Percentiles rank a stretch among this genome's conserved stretches.
These are phyloP conservation scores for Telenomus remus DNA, from an alignment of 1,140 invertebrate species.

Conservation along the genomic window DNA sequence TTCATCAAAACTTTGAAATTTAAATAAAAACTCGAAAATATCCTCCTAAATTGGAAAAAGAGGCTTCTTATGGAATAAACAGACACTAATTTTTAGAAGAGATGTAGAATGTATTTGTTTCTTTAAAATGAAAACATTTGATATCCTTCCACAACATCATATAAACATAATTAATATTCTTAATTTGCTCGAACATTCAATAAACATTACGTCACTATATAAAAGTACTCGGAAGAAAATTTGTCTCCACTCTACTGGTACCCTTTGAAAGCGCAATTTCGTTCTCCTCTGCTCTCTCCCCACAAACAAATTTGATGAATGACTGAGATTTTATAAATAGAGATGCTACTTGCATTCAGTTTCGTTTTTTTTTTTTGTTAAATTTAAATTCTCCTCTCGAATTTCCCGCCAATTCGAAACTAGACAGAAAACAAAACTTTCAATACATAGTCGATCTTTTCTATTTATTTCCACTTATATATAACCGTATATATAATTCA, in stretches of 20 bases:
- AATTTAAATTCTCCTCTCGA: background rate
- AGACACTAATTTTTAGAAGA: conserved; percentile 27
- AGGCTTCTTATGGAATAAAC: too few relatives aligned
- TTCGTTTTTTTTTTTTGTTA: conserved; percentile 1
- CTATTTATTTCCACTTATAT: conserved; percentile 62
- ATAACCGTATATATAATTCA: conserved; percentile 49
- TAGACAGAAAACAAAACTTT: too few relatives aligned
- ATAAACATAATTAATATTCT: conserved; percentile 52
- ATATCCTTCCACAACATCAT: conserved; percentile 47
- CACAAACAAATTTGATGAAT: conserved; percentile 14
- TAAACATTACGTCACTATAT: conserved; percentile 45
- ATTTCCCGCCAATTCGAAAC: background rate
- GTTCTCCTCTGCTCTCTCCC: too few relatives aligned
- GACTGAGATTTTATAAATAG: conserved; percentile 33
- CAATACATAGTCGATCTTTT: conserved; percentile 65
- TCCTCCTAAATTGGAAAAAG: too few relatives aligned
- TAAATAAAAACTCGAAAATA: too few relatives aligned
- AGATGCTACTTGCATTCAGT: conserved; percentile 9
- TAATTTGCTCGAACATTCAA: conserved; percentile 46
- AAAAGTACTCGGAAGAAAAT: conserved; percentile 35
- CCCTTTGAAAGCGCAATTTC: too few relatives aligned
- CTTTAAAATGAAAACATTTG: conserved; percentile 49
- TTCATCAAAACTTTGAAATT: too few relatives aligned
- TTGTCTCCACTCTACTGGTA: background rate
- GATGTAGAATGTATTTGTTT: conserved; percentile 49